Base-by-base conservation (phyloP, 1,140 invertebrate species). In the Notospermus geniculatus region DNA sequence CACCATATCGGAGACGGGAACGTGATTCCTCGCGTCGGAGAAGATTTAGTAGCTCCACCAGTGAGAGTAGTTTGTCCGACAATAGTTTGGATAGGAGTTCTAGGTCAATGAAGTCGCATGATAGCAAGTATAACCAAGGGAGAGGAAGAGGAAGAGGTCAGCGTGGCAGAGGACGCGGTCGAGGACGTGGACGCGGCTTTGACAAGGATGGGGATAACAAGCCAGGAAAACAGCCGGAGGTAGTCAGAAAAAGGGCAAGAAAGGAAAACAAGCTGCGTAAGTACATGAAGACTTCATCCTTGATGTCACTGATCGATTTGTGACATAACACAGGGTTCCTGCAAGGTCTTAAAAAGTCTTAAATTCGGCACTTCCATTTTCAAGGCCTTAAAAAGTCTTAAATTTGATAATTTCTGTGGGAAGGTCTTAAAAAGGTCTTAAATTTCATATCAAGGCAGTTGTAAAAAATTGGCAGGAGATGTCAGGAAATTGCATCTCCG, bases 1-100 rank as follows among this genome's bases (percentile, higher is more conserved):
- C 86, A 30, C 72, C 76, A 15, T 85, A 84, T 50, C 77, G 60
- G 32, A 66, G 71, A n/a, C 57, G 63, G 60, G 58, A 57, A 27
- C 46, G 46, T 4, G 25, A n/a, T 27, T 23, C 25, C 4, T 50
- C 25, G 4, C 25, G 39, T 19, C 2, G 56, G 22, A 61, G 59
- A 63, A 57, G 63, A 54, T 55, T 56, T n/a, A 57, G 25, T 50
- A 60, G 50, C 22, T 52, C 19, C 2, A 2, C 27, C 13, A n/a
- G 23, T 30, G 25, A n/a, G 4, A 23, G 19, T 9, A 9, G 5
- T 54, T 60, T 23, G n/a, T 64, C 25, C n/a, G 46, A 50, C 29
- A 53, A 66, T 54, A 41, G 41, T 22, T 54, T 29, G 43, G 65
- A 57, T 41, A 66, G 60, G 23, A 54, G 50, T 50, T 41, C 25